These are phyloP conservation scores for Eilema depressum DNA, from an alignment of 2,888 invertebrate genomes.

Conservation along the genomic window DNA sequence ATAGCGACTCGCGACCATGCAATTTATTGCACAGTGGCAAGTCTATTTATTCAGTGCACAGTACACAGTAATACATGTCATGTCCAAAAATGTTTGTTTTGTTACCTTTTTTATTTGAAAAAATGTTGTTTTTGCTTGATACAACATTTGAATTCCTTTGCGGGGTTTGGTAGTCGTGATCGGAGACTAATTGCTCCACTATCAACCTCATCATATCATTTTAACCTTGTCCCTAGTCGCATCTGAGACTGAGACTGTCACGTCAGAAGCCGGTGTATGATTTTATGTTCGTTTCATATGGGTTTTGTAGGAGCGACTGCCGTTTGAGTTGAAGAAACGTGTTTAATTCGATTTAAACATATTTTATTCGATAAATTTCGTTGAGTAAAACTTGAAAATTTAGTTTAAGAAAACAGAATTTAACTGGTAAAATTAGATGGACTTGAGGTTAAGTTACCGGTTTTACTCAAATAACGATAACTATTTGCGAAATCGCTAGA, in stretches of 20 bases:
- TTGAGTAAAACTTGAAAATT: no score
- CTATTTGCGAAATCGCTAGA: neutral
- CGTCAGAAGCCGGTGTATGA: no score
- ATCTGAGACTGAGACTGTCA: no score
- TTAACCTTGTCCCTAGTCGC: no score
- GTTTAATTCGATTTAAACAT: neutral
- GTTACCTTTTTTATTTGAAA: neutral
- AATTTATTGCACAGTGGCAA: constrained; percentile 4
- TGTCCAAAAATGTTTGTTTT: neutral
- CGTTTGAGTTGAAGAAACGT: neutral
- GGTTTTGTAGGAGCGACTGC: no score
- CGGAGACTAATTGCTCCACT: neutral
- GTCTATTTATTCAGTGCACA: neutral
- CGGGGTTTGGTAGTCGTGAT: neutral
- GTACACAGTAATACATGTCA: constrained; percentile 5
- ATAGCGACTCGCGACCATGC: constrained; percentile 3
- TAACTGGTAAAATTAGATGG: no score
- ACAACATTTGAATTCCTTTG: neutral
- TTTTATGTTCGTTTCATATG: no score
- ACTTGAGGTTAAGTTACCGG: no score
- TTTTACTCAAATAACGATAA: neutral
- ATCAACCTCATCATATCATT: neutral
- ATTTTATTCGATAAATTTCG: neutral
- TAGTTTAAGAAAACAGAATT: no score
- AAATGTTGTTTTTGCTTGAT: neutral